Percentiles rank a stretch among this genome's conserved stretches.
Evolutionary conservation across 1,140 invertebrate genomes (phyloP).

Genomic region (Sesamia nonagrioides): DNA sequence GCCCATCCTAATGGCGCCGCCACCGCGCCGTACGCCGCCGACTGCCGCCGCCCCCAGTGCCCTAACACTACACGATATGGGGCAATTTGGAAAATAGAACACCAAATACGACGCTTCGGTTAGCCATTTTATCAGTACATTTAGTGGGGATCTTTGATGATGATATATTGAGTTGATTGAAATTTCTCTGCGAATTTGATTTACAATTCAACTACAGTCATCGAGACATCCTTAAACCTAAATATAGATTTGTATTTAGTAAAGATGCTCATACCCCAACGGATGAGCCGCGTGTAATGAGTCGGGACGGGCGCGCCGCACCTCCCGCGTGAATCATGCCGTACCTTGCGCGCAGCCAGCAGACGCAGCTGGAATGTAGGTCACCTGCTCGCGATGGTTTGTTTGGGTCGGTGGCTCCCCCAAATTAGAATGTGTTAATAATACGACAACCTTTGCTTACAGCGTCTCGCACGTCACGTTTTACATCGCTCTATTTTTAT

Average conservation of each 20-base stretch:
- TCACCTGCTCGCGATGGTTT: constrained; percentile 81
- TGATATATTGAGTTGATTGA: background rate
- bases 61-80: background rate
- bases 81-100: constrained; percentile 6
- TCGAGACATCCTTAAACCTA: background rate
- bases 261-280: background rate
- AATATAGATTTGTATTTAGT: background rate
- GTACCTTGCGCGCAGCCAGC: constrained; percentile 65
- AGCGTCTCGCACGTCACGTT: constrained; percentile 54
- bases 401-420: constrained; percentile 84
- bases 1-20: constrained; percentile 39
- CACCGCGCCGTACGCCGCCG: background rate
- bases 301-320: constrained; percentile 51
- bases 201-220: no score
- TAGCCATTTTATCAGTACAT: background rate
- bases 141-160: background rate
- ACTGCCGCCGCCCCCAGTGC: background rate
- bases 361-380: constrained; percentile 79
- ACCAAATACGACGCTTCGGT: background rate
- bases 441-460: constrained; percentile 76
- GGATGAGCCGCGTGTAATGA: constrained; percentile 35
- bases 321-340: constrained; percentile 75
- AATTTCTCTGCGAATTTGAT: background rate
- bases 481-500: constrained; percentile 67
- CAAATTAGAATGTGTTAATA: constrained; percentile 81